phyloP scores from a whole-genome alignment of 2,888 invertebrate genomes.

The Acronicta aceris region DNA sequence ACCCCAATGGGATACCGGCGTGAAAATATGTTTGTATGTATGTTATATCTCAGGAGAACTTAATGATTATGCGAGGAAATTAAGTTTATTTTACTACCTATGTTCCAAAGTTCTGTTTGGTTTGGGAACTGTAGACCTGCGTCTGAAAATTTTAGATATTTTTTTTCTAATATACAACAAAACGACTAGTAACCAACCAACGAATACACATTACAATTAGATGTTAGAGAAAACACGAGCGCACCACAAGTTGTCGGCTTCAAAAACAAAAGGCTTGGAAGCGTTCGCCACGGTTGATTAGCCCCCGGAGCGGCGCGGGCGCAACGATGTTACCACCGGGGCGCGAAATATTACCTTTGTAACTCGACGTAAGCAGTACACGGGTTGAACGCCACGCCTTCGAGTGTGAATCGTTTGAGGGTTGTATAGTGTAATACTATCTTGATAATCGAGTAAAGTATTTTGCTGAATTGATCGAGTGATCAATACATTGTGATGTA shows the following conservation, averaged over 20 bases:
- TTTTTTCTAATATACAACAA: too few relatives aligned
- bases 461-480: slow-evolving; percentile 5
- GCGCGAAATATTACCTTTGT: slow-evolving; percentile 58
- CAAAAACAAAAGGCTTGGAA: slow-evolving; percentile 67
- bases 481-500: not conserved
- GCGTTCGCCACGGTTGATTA: slow-evolving; percentile 66
- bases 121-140: too few relatives aligned
- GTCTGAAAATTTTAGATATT: too few relatives aligned
- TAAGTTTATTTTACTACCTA: too few relatives aligned
- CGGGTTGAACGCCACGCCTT: slow-evolving; percentile 38
- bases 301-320: slow-evolving; percentile 62
- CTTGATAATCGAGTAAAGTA: slow-evolving; percentile 22
- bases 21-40: too few relatives aligned
- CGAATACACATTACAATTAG: slow-evolving; percentile 42
- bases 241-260: slow-evolving; percentile 52
- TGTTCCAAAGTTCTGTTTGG: too few relatives aligned
- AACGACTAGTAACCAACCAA: slow-evolving; percentile 2
- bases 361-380: slow-evolving; percentile 38
- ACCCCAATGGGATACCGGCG: too few relatives aligned
- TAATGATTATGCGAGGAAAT: too few relatives aligned
- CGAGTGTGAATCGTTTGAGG: slow-evolving; percentile 37
- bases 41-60: too few relatives aligned
- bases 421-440: slow-evolving; percentile 31
- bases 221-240: slow-evolving; percentile 37
- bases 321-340: slow-evolving; percentile 57